Percentiles rank a stretch among this genome's conserved stretches.
Conservation (phyloP, 2,888 invertebrate species). For the Chrysina gloriosa region DNA sequence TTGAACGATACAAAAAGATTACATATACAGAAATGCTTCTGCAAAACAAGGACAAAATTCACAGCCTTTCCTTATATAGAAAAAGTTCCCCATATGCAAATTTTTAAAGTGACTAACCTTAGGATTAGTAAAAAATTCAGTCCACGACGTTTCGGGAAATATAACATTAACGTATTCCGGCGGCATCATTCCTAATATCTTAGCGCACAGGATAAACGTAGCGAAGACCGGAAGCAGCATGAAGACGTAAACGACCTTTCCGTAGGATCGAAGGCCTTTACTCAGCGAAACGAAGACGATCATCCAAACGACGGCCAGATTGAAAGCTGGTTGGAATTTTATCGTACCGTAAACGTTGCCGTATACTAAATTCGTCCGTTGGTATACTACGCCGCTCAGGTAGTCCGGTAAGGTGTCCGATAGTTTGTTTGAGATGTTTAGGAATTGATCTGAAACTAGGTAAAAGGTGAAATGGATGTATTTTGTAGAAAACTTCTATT, state of each 20-base stretch:
- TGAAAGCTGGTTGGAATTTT: conserved; percentile 90
- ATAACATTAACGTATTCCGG: conserved; percentile 75
- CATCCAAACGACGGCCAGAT: conserved; percentile 91
- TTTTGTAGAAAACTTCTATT: too few species aligned
- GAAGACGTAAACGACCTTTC: conserved; percentile 85
- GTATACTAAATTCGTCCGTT: conserved; percentile 67
- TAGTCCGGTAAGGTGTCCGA: conserved; percentile 87
- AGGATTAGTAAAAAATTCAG: conserved; percentile 85
- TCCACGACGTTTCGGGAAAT: conserved; percentile 84
- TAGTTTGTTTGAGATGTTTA: conserved; percentile 68
- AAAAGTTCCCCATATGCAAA: neutral
- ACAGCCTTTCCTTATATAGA: neutral
- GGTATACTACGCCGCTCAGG: conserved; percentile 86
- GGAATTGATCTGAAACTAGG: conserved; percentile 41
- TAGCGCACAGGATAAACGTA: conserved; percentile 78
- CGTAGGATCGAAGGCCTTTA: conserved; percentile 87
- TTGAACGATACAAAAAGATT: too few species aligned
- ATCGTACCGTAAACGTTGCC: conserved; percentile 71
- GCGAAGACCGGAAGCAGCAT: conserved; percentile 83
- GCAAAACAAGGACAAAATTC: neutral
- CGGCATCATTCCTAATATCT: conserved; percentile 79
- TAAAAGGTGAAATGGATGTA: neutral
- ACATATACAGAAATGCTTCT: too few species aligned
- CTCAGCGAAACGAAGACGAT: conserved; percentile 88
- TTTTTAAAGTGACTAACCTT: conserved; percentile 68